Conservation (phyloP, 2,888 invertebrate species). For the Liodrosophila aerea region DNA sequence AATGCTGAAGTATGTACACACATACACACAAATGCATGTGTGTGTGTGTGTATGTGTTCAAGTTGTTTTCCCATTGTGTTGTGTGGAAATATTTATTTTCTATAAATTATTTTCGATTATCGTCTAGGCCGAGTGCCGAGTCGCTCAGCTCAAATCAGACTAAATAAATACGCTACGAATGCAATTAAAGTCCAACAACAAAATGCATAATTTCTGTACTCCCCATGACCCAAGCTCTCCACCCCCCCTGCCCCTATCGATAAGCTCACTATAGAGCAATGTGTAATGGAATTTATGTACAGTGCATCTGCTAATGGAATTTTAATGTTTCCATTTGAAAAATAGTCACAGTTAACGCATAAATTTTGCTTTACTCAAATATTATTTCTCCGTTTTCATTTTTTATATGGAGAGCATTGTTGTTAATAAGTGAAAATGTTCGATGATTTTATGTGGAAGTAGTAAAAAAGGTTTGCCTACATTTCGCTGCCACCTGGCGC, state of each 20-base stretch:
- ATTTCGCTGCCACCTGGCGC: conserved; percentile 48
- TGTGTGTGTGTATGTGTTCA: conserved; percentile 21
- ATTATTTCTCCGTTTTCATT: conserved; percentile 22
- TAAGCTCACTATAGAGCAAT: neutral
- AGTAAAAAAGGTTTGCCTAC: conserved; percentile 30
- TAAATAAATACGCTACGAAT: conserved; percentile 48
- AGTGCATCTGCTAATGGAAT: conserved; percentile 72
- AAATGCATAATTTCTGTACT: conserved; percentile 67
- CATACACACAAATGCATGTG: neutral
- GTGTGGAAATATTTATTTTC: conserved; percentile 76
- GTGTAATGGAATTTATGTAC: conserved; percentile 54
- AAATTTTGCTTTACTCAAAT: conserved; percentile 57
- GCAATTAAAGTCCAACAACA: conserved; percentile 72
- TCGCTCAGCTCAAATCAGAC: conserved; percentile 14
- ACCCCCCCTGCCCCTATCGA: too few species aligned
- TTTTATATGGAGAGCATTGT: conserved; percentile 21
- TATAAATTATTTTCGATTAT: conserved; percentile 77
- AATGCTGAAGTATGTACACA: neutral
- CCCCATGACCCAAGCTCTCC: conserved; percentile 47
- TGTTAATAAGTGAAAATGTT: conserved; percentile 53
- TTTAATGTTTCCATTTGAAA: conserved; percentile 74
- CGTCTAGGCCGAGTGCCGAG: conserved; percentile 36
- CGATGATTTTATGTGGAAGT: conserved; percentile 33
- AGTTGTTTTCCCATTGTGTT: conserved; percentile 59
- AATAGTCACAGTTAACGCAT: conserved; percentile 56